Evolutionary conservation across 2,888 invertebrate species (phyloP).

Genomic region (Drosophila nr. perissopoda): DNA sequence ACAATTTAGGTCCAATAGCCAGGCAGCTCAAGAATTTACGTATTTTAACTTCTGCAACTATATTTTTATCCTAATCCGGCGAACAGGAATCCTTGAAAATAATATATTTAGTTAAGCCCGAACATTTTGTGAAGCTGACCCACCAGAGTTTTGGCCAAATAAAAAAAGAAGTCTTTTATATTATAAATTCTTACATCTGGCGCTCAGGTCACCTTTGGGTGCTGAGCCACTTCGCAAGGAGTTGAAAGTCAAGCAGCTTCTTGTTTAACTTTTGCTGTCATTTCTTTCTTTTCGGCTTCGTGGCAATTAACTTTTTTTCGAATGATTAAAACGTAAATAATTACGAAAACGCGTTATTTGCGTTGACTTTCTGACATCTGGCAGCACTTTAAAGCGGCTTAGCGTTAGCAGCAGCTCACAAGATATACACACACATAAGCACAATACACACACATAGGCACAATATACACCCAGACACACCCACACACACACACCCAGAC

Average conservation of each 20-base stretch:
- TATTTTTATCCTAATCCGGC: background rate
- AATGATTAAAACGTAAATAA: slow-evolving; percentile 72
- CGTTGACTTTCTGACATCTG: slow-evolving; percentile 33
- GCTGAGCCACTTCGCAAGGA: background rate
- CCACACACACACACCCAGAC: slow-evolving; percentile 26
- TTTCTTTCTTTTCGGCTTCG: slow-evolving; percentile 15
- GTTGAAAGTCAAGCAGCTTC: slow-evolving; percentile 12
- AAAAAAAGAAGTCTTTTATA: background rate
- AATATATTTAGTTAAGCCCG: background rate
- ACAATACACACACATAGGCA: slow-evolving; percentile 15
- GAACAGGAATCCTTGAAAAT: background rate
- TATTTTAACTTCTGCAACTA: background rate
- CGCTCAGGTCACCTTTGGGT: background rate
- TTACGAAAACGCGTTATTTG: slow-evolving; percentile 59
- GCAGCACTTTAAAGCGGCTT: slow-evolving; percentile 11
- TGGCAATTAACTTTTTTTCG: slow-evolving; percentile 60
- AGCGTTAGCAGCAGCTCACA: slow-evolving; percentile 4
- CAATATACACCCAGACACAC: background rate
- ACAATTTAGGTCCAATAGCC: background rate
- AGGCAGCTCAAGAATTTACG: background rate
- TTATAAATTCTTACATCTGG: background rate
- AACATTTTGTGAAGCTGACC: background rate
- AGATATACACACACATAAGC: slow-evolving; percentile 2
- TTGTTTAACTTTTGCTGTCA: slow-evolving; percentile 4
- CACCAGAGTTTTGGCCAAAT: background rate